Conservation (phyloP, 1,140 invertebrate genomes). For the Phenacoccus solenopsis region DNA sequence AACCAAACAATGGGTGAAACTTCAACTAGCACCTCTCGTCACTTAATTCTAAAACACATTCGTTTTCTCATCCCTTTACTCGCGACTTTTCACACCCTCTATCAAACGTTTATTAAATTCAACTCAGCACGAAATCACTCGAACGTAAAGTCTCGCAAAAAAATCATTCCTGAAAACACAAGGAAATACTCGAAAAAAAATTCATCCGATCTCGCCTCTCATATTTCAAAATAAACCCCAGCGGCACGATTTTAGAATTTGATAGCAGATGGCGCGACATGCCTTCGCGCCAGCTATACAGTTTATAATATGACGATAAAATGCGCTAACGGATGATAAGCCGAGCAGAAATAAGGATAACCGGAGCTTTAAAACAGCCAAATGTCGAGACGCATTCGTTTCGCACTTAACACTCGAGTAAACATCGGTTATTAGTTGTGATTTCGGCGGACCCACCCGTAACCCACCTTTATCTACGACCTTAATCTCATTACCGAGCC, state of each 20-base stretch:
- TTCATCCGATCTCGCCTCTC: no score
- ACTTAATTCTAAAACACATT: no score
- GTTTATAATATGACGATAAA: slow-evolving; percentile 9
- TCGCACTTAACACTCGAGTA: slow-evolving; percentile 14
- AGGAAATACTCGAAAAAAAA: no score
- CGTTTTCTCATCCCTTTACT: no score
- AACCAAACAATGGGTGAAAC: no score
- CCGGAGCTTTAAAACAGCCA: slow-evolving; percentile 1
- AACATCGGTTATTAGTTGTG: slow-evolving; percentile 13
- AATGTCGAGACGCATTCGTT: slow-evolving; percentile 16
- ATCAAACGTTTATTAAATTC: no score
- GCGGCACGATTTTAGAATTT: background rate
- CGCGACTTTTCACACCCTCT: no score
- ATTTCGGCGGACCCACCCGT: background rate
- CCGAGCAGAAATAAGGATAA: slow-evolving; percentile 16
- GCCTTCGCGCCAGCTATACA: background rate
- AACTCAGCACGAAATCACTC: no score
- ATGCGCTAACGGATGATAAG: slow-evolving; percentile 2
- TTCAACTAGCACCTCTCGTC: no score
- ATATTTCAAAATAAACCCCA: background rate
- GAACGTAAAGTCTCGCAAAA: no score
- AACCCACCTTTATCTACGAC: background rate
- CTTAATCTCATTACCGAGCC: slow-evolving; percentile 5
- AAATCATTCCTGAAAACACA: no score
- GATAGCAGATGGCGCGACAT: slow-evolving; percentile 6